Conservation (phyloP, 2,888 invertebrate genomes). For the Branchellion lobata region DNA sequence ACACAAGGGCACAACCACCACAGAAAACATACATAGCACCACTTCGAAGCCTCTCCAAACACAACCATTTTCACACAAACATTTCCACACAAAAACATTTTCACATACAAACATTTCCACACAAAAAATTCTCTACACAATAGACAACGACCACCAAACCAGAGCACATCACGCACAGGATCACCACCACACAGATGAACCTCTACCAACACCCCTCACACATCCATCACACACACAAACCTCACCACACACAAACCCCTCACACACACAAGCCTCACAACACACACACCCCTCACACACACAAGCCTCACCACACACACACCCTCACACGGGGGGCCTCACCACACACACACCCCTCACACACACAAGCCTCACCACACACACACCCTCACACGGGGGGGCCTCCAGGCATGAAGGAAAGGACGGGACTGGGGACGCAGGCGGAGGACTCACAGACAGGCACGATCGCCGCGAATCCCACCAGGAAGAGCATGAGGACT, state of each 20-base stretch:
- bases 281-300: not conserved
- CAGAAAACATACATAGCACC: too few species aligned
- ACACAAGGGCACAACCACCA: too few species aligned
- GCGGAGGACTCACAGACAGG: slow-evolving; percentile 1
- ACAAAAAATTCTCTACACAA: too few species aligned
- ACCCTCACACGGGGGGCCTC: not conserved
- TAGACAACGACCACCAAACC: too few species aligned
- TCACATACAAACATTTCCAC: too few species aligned
- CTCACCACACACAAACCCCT: not conserved
- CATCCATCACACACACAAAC: too few species aligned
- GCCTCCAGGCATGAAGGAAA: not conserved
- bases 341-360: not conserved
- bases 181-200: too few species aligned
- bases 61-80: too few species aligned
- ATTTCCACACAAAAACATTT: too few species aligned
- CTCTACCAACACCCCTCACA: too few species aligned
- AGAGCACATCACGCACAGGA: too few species aligned
- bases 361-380: not conserved
- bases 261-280: not conserved
- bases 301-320: not conserved
- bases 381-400: not conserved
- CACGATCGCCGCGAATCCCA: not conserved
- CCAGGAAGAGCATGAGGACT: not conserved
- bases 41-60: too few species aligned
- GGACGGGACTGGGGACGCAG: not conserved